Evolutionary conservation across 2,113 vertebrate genomes (phyloP).

Genomic region (Circaetus gallicus): DNA sequence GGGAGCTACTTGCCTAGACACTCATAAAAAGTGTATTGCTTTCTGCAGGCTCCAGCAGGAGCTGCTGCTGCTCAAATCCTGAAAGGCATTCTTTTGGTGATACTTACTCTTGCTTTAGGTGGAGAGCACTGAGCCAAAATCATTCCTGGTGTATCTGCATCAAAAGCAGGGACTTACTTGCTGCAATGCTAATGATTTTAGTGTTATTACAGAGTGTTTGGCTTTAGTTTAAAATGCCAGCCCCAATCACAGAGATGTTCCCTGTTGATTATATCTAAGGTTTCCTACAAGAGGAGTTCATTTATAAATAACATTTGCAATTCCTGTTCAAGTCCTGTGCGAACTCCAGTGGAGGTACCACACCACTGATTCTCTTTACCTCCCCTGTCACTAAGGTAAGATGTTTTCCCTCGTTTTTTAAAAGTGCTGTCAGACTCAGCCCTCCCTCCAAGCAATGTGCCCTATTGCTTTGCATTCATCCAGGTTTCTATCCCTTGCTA

Average conservation of each 20-base stretch:
- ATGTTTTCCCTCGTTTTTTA: background rate
- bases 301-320: background rate
- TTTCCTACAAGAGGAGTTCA: background rate
- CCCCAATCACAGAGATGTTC: background rate
- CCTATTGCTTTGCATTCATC: background rate
- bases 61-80: background rate
- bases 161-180: background rate
- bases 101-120: background rate
- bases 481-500: background rate
- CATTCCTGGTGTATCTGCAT: background rate
- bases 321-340: background rate
- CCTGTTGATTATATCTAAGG: background rate
- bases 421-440: background rate
- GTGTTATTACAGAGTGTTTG: background rate
- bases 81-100: background rate
- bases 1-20: background rate
- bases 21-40: background rate
- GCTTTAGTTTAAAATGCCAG: conserved; percentile 7
- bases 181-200: background rate
- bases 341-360: background rate
- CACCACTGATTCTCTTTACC: background rate
- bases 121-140: background rate
- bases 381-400: background rate
- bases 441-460: background rate
- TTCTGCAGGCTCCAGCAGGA: background rate